Conservation (phyloP, 2,888 invertebrate genomes). For the Microdon myrmicae region DNA sequence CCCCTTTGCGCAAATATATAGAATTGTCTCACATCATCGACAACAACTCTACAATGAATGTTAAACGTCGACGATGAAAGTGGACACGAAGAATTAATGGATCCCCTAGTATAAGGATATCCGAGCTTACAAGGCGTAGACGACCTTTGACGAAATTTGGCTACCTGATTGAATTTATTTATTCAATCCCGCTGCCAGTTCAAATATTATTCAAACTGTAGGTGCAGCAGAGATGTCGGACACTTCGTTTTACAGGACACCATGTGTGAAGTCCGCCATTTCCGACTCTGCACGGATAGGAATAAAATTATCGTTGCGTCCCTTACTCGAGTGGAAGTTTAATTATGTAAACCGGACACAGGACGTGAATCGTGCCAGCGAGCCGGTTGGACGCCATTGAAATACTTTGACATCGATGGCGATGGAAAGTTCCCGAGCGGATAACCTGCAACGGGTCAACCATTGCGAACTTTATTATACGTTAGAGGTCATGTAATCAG, state of each 20-base stretch:
- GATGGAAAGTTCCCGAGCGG: slow-evolving; percentile 33
- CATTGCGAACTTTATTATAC: slow-evolving; percentile 43
- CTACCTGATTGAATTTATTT: slow-evolving; percentile 50
- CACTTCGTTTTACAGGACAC: not conserved
- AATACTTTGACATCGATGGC: slow-evolving; percentile 10
- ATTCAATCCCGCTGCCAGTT: slow-evolving; percentile 44
- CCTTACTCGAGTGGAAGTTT: slow-evolving; percentile 30
- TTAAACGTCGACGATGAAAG: not conserved
- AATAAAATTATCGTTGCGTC: slow-evolving; percentile 38
- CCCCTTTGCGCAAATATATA: not conserved
- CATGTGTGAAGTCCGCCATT: not conserved
- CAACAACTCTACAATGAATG: no score
- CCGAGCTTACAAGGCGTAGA: slow-evolving; percentile 8
- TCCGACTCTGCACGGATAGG: slow-evolving; percentile 8
- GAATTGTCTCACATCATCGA: slow-evolving; percentile 5
- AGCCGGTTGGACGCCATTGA: slow-evolving; percentile 31
- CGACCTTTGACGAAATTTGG: slow-evolving; percentile 48
- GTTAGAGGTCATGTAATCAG: slow-evolving; percentile 52
- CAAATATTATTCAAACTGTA: slow-evolving; percentile 32
- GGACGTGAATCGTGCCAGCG: slow-evolving; percentile 14
- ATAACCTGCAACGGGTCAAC: slow-evolving; percentile 35
- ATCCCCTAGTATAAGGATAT: not conserved
- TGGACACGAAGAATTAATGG: not conserved
- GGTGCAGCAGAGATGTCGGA: slow-evolving; percentile 2
- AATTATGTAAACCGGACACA: slow-evolving; percentile 40